Evolutionary conservation across 2,888 invertebrate genomes (phyloP).

Genomic region (Drosophila kanekoi): DNA sequence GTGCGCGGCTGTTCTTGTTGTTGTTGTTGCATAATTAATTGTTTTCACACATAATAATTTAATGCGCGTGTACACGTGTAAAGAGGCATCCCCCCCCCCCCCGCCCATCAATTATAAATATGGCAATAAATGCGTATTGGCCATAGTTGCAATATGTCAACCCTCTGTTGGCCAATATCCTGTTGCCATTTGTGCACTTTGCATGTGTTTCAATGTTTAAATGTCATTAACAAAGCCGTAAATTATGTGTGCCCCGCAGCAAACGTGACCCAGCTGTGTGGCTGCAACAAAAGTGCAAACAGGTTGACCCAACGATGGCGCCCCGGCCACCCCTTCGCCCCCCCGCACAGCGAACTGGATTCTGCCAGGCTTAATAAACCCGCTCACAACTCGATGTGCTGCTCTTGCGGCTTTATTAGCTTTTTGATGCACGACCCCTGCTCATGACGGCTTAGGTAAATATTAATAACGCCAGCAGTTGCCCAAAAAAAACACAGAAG

Average conservation of each 20-base stretch:
- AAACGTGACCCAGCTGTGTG: slow-evolving; percentile 37
- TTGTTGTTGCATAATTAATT: slow-evolving; percentile 80
- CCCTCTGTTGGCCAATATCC: slow-evolving; percentile 30
- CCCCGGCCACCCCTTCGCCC: too few species aligned
- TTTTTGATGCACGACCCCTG: slow-evolving; percentile 40
- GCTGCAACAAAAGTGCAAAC: slow-evolving; percentile 59
- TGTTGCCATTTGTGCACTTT: slow-evolving; percentile 57
- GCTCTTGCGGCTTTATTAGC: slow-evolving; percentile 70
- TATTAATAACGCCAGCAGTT: slow-evolving; percentile 67
- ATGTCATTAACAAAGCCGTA: slow-evolving; percentile 79
- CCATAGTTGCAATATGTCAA: slow-evolving; percentile 74
- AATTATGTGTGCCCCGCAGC: slow-evolving; percentile 62
- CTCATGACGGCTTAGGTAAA: slow-evolving; percentile 69
- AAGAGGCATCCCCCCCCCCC: slow-evolving; percentile 2
- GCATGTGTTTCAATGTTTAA: slow-evolving; percentile 78
- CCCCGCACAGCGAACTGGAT: too few species aligned
- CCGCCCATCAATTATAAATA: slow-evolving; percentile 66
- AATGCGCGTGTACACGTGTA: slow-evolving; percentile 75
- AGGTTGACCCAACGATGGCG: slow-evolving; percentile 15
- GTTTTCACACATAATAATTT: slow-evolving; percentile 84
- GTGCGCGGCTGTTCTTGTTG: slow-evolving; percentile 29
- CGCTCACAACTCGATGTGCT: slow-evolving; percentile 8
- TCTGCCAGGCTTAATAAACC: slow-evolving; percentile 38
- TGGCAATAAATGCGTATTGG: slow-evolving; percentile 60
- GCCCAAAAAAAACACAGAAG: slow-evolving; percentile 3